Percentiles rank a stretch among this genome's conserved stretches.
Conservation (phyloP, 2,888 invertebrate species). For the Cheilosia vulpina region DNA sequence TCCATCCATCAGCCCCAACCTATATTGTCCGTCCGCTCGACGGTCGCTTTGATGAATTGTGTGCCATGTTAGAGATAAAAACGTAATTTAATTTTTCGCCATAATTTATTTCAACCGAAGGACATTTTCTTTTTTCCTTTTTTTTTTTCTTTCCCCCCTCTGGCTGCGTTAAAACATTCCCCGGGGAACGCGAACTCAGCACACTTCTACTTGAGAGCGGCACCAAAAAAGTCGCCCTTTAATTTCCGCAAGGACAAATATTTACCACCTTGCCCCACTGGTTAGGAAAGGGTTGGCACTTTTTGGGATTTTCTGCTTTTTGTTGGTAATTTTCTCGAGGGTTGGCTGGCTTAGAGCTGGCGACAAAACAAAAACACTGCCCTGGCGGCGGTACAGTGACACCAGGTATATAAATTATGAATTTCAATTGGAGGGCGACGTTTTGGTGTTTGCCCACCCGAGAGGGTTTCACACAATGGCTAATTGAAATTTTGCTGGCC, state of each 20-base stretch:
- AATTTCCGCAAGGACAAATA: constrained; percentile 72
- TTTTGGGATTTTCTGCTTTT: constrained; percentile 26
- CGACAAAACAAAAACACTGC: constrained; percentile 58
- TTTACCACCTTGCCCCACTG: constrained; percentile 46
- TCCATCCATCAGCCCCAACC: not conserved
- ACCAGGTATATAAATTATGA: constrained; percentile 65
- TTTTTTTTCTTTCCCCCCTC: constrained; percentile 1
- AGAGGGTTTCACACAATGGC: constrained; percentile 40
- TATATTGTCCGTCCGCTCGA: not conserved
- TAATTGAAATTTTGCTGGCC: constrained; percentile 49
- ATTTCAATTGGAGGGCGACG: constrained; percentile 22
- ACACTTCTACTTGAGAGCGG: not conserved
- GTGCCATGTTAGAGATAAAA: constrained; percentile 71
- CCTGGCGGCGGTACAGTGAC: constrained; percentile 39
- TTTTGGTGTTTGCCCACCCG: constrained; percentile 10
- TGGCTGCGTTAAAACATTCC: constrained; percentile 38
- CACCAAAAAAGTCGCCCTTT: constrained; percentile 29
- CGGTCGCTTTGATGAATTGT: constrained; percentile 37
- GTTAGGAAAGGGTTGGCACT: constrained; percentile 41
- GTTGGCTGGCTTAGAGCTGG: constrained; percentile 27
- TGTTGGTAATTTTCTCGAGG: constrained; percentile 44
- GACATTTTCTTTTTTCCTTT: constrained; percentile 32
- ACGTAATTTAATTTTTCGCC: constrained; percentile 73
- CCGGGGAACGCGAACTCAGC: constrained; percentile 19
- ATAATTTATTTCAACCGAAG: constrained; percentile 72